phyloP scores from a whole-genome alignment of 37 sponge, comb jelly and placozoan genomes.

The Spongia lamella region DNA sequence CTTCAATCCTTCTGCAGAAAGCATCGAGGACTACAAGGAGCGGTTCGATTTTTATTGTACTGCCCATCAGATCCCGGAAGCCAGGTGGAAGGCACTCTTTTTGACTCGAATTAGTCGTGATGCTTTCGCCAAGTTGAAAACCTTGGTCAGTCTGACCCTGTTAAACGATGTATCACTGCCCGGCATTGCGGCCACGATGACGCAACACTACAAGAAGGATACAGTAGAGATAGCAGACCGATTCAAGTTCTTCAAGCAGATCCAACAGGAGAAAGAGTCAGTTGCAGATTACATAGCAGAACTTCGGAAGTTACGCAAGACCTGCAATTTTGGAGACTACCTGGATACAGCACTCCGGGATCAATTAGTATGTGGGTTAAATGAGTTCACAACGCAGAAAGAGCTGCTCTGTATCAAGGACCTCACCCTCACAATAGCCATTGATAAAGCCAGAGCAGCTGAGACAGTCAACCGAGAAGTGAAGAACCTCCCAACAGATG shows the following conservation, averaged over 20 bases:
- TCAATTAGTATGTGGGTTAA: constrained; percentile 5
- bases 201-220: neutral
- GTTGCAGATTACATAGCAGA: neutral
- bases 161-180: neutral
- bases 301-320: neutral
- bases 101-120: neutral
- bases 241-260: neutral
- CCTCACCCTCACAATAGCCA: too few species aligned
- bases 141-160: neutral
- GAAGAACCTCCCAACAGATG: too few species aligned
- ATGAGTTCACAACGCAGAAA: neutral
- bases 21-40: neutral
- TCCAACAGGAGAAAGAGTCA: neutral
- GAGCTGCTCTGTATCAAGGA: neutral
- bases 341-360: neutral
- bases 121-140: neutral
- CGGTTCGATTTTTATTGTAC: neutral
- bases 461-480: too few species aligned
- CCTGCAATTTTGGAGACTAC: constrained; percentile 1
- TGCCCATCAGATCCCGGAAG: too few species aligned
- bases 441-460: too few species aligned
- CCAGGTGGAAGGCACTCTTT: neutral
- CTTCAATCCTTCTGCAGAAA: neutral
- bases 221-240: constrained; percentile 5
- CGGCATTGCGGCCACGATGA: neutral